These are phyloP conservation scores for Dasyurus viverrinus DNA, from an alignment of 2,113 vertebrate species.

Conservation along the genomic window DNA sequence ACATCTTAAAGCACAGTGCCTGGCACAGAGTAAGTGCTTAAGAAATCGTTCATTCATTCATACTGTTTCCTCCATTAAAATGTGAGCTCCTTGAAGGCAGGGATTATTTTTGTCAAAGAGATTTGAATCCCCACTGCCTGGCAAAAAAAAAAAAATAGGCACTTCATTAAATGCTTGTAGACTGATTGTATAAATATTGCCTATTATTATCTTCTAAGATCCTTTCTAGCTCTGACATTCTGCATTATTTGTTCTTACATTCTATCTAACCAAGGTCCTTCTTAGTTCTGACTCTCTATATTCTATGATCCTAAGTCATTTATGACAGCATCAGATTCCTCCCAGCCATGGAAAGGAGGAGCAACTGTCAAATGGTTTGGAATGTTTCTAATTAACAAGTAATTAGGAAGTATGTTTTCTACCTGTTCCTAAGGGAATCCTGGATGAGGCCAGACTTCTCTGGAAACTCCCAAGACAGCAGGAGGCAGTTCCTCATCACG, in stretches of 20 bases:
- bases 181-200: not conserved
- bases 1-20: not conserved
- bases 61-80: not conserved
- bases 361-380: not conserved
- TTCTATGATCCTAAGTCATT: not conserved
- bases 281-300: not conserved
- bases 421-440: not conserved
- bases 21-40: not conserved
- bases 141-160: not conserved
- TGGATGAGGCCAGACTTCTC: not conserved
- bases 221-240: not conserved
- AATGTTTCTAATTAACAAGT: not conserved
- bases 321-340: not conserved
- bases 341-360: not conserved
- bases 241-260: not conserved
- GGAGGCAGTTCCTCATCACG: not conserved
- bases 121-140: not conserved
- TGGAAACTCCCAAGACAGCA: not conserved
- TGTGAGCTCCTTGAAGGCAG: not conserved
- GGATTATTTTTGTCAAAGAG: not conserved
- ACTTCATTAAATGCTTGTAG: not conserved
- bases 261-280: not conserved
- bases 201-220: not conserved
- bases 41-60: not conserved
- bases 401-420: not conserved